These are phyloP conservation scores for Anoplophora glabripennis DNA, from an alignment of 1,140 invertebrate genomes.

Conservation along the genomic window DNA sequence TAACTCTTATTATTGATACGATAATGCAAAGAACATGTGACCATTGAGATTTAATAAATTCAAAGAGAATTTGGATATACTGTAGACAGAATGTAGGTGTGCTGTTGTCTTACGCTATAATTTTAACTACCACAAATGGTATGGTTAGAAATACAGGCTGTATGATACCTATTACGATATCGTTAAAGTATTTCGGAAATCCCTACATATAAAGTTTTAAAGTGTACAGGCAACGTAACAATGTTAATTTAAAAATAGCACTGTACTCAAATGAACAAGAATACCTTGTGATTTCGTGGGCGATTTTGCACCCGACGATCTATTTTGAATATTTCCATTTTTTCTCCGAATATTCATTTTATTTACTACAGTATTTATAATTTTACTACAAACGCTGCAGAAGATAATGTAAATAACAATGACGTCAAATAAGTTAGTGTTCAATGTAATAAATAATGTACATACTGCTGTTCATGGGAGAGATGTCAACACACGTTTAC, in stretches of 20 bases:
- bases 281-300: slow-evolving; percentile 12
- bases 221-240: slow-evolving; percentile 3
- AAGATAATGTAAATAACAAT: too few species aligned
- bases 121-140: slow-evolving; percentile 11
- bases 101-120: slow-evolving; percentile 5
- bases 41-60: too few species aligned
- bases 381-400: not conserved
- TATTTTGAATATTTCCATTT: slow-evolving; percentile 6
- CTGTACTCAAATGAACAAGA: not conserved
- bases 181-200: slow-evolving; percentile 24
- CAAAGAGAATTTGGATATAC: too few species aligned
- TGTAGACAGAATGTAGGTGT: too few species aligned
- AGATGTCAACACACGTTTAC: too few species aligned
- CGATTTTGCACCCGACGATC: slow-evolving; percentile 10
- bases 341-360: not conserved
- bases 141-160: not conserved
- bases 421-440: too few species aligned
- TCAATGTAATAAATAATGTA: too few species aligned
- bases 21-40: too few species aligned
- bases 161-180: slow-evolving; percentile 15
- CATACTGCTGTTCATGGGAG: too few species aligned
- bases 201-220: slow-evolving; percentile 19
- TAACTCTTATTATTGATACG: too few species aligned
- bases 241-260: slow-evolving; percentile 2
- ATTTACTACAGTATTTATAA: slow-evolving; percentile 3